phyloP scores from a whole-genome alignment of 2,888 invertebrate genomes.

The Dendrolimus houi region DNA sequence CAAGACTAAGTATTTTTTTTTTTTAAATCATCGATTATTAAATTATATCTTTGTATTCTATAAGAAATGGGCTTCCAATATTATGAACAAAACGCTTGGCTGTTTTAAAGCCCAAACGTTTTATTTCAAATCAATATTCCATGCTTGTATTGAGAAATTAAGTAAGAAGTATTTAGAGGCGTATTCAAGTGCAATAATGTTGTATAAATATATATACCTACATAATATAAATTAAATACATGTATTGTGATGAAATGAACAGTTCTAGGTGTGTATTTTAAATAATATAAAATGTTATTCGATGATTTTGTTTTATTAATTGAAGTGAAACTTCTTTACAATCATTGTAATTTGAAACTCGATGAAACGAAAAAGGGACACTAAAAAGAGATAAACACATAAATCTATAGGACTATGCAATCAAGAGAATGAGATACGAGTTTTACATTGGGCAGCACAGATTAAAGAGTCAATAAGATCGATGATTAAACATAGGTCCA shows the following conservation, averaged over 20 bases:
- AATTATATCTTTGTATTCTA: slow-evolving; percentile 1
- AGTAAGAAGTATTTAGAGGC: slow-evolving; percentile 36
- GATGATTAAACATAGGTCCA: too few species aligned
- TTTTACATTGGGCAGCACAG: too few species aligned
- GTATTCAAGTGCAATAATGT: slow-evolving; percentile 68
- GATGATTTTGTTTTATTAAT: slow-evolving; percentile 36
- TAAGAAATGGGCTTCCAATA: slow-evolving; percentile 29
- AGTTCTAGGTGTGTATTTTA: slow-evolving; percentile 73
- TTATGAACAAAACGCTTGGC: slow-evolving; percentile 22
- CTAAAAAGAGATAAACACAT: too few species aligned
- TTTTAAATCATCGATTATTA: not conserved
- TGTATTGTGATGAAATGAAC: slow-evolving; percentile 63
- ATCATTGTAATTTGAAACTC: too few species aligned
- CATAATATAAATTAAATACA: slow-evolving; percentile 23
- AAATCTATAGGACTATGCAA: too few species aligned
- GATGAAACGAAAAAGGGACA: too few species aligned
- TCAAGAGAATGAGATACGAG: too few species aligned
- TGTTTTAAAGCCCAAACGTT: slow-evolving; percentile 17
- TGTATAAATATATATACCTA: slow-evolving; percentile 52
- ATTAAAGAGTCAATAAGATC: too few species aligned
- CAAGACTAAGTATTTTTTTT: too few species aligned
- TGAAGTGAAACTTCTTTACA: too few species aligned
- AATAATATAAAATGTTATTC: slow-evolving; percentile 72
- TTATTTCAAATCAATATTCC: slow-evolving; percentile 21
- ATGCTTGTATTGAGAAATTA: slow-evolving; percentile 27